Evolutionary conservation across 2,797 vertebrate species (phyloP), one percentile per base, ranked within the genome.

Genomic region (Gila robusta): DNA sequence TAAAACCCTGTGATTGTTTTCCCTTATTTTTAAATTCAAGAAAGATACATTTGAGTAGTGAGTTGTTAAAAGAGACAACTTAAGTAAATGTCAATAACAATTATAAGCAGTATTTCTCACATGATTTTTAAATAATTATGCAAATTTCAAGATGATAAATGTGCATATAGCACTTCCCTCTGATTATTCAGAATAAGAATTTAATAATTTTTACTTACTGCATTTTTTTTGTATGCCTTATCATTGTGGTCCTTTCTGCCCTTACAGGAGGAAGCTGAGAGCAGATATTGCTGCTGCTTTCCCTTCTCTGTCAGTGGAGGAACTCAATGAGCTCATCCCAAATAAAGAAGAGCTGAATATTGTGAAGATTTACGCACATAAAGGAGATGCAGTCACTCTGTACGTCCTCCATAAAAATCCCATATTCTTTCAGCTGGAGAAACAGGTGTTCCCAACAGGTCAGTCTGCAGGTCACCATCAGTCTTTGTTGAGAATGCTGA

Each of bases 391-490:
- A 0, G 84, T 98, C 83, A 98, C 96, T 26, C 91, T 98, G 66
- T 99, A 98, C 28, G 89, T 95, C 85, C 95, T 96, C 35, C 95
- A 93, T 82, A 97, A 94, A 91, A 98, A 97, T 84, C 98, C 98
- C 7, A 81, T 98, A n/a, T 95, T 99, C 85, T 99, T 99, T 95
- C 97, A 98, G 91, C 77, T 95, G 87, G 97, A 98, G 77, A 99
- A 95, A 90, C 93, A 89, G 37, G 90, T 99, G 54, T 98, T 97
- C 90, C 98, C 98, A 35, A 98, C 98, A 96, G 98, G 98, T 99
- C 10, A 28, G 21, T 74, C 67, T 73, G 23, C 17, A 41, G 11
- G 4, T 62, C 7, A 23, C 52, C 0, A 7, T 12, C 32, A 11
- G 16, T 76, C 39, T 16, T 79, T 19, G 5, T 8, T 62, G 32